Percentiles rank a stretch among this genome's conserved stretches.
Evolutionary conservation across 1,140 invertebrate genomes (phyloP).

Genomic region (Steinernema khuongi): DNA sequence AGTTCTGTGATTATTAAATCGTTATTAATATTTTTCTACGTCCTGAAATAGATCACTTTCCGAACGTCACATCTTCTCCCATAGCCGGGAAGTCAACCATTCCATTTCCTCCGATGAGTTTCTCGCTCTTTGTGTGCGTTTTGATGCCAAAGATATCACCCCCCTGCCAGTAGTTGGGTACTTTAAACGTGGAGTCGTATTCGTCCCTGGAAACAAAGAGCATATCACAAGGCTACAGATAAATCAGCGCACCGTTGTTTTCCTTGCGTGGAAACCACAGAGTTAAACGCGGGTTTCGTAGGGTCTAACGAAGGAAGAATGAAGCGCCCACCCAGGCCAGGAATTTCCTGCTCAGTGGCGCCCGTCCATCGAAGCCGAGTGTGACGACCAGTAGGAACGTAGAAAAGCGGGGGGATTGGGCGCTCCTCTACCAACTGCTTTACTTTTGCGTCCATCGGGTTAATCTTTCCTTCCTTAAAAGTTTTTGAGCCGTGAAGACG

Average conservation of each 20-base stretch:
- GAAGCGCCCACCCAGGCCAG: conserved; percentile 29
- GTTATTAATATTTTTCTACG: too few species aligned
- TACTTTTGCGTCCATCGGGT: conserved; percentile 28
- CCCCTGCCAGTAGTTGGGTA: conserved; percentile 32
- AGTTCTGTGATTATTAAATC: too few species aligned
- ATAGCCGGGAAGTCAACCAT: conserved; percentile 32
- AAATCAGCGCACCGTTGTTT: conserved; percentile 17
- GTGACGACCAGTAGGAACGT: conserved; percentile 32
- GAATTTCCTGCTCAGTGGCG: conserved; percentile 36
- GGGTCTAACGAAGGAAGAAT: conserved; percentile 36
- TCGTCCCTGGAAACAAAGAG: conserved; percentile 24
- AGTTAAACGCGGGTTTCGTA: conserved; percentile 33
- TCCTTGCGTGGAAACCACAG: conserved; percentile 38
- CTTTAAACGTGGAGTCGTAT: conserved; percentile 34
- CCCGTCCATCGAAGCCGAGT: conserved; percentile 37
- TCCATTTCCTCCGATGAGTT: conserved; percentile 38
- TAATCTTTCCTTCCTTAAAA: conserved; percentile 14
- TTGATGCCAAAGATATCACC: conserved; percentile 33
- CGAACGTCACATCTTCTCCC: conserved; percentile 2
- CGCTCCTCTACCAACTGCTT: conserved; percentile 34
- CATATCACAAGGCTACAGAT: background rate
- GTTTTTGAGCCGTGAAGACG: conserved; percentile 33
- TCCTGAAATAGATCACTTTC: too few species aligned
- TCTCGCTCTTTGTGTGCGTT: conserved; percentile 28
- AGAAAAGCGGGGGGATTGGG: conserved; percentile 31